These are phyloP conservation scores for Cantharis flavilabris DNA, from an alignment of 2,888 invertebrate species.

Conservation along the genomic window DNA sequence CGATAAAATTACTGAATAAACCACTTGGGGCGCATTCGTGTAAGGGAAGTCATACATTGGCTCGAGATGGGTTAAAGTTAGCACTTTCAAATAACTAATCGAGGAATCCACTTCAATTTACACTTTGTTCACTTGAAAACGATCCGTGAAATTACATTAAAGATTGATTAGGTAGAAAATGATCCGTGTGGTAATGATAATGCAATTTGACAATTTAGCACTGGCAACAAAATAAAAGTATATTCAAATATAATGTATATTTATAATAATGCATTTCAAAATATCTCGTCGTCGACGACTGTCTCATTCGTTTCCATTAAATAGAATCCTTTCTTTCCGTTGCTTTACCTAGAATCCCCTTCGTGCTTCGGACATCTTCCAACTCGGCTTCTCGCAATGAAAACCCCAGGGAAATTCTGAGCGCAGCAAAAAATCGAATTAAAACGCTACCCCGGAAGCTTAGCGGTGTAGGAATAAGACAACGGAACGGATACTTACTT, in stretches of 20 bases:
- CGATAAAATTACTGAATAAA: constrained; percentile 18
- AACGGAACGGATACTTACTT: constrained; percentile 30
- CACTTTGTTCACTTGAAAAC: constrained; percentile 25
- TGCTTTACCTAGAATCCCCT: constrained; percentile 28
- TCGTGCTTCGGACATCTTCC: constrained; percentile 26
- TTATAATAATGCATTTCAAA: constrained; percentile 12
- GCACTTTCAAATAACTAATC: constrained; percentile 28
- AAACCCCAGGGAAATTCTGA: constrained; percentile 39
- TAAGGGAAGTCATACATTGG: constrained; percentile 23
- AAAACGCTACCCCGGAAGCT: constrained; percentile 35
- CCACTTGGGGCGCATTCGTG: constrained; percentile 22
- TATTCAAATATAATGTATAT: constrained; percentile 4
- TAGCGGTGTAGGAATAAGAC: constrained; percentile 29
- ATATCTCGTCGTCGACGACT: constrained; percentile 18
- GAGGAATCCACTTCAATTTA: constrained; percentile 23
- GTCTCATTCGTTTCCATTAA: constrained; percentile 35
- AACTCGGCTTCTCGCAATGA: constrained; percentile 29
- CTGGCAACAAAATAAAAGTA: neutral
- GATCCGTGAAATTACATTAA: constrained; percentile 27
- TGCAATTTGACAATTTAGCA: neutral
- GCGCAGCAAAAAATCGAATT: constrained; percentile 39
- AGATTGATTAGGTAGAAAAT: constrained; percentile 16
- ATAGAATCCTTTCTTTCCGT: constrained; percentile 31
- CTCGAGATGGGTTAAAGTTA: constrained; percentile 21
- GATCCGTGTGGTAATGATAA: constrained; percentile 7